phyloP scores from a whole-genome alignment of 1,140 invertebrate genomes.

The Chrysopa pallens region DNA sequence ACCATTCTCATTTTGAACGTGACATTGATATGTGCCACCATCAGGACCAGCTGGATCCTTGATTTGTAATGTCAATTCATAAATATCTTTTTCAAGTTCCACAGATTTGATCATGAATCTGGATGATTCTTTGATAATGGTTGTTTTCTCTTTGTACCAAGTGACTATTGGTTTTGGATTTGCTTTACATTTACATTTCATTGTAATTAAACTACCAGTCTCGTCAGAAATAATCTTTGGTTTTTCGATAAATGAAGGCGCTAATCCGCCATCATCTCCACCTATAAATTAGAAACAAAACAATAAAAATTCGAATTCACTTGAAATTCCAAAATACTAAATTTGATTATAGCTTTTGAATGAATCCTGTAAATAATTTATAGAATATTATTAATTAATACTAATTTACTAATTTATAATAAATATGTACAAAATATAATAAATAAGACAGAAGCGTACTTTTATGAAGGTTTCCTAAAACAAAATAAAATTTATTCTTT shows the following conservation, averaged over 20 bases:
- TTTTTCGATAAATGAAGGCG: slow-evolving; percentile 91
- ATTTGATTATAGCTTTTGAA: too few species aligned
- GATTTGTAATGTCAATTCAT: slow-evolving; percentile 75
- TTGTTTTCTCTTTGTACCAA: slow-evolving; percentile 70
- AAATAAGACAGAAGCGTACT: background rate
- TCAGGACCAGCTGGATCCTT: slow-evolving; percentile 89
- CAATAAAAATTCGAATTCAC: background rate
- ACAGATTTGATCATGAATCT: slow-evolving; percentile 68
- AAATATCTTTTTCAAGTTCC: slow-evolving; percentile 64
- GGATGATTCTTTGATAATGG: slow-evolving; percentile 64
- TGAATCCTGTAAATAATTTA: background rate
- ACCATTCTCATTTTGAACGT: slow-evolving; percentile 90
- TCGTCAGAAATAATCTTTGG: slow-evolving; percentile 96
- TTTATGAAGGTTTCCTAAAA: background rate
- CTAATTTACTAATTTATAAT: background rate
- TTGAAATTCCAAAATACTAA: too few species aligned
- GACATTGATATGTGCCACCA: slow-evolving; percentile 92
- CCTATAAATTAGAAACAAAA: slow-evolving; percentile 34
- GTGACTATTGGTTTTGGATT: slow-evolving; percentile 78
- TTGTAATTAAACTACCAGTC: slow-evolving; percentile 82
- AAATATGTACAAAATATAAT: background rate
- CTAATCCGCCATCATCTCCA: slow-evolving; percentile 73
- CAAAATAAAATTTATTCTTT: too few species aligned
- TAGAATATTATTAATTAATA: background rate
- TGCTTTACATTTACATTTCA: slow-evolving; percentile 89